These are phyloP conservation scores for Drosophila seguyi DNA, from an alignment of 1,140 invertebrate genomes.

Conservation along the genomic window DNA sequence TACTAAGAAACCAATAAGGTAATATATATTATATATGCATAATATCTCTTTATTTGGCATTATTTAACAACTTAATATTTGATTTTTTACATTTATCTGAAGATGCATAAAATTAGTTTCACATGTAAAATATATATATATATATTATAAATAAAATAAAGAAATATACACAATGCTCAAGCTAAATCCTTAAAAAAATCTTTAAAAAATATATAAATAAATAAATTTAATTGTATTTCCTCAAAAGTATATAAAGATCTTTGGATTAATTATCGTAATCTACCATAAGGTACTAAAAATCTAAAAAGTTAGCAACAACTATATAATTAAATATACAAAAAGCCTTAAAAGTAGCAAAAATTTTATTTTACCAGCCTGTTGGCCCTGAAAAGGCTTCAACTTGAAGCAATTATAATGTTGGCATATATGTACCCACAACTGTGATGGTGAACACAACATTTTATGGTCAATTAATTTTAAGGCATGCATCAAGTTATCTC, in stretches of 20 bases:
- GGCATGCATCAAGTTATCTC: too few relatives aligned
- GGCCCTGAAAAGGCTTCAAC: conserved; percentile 8
- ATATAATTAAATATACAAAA: too few relatives aligned
- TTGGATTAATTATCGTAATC: too few relatives aligned
- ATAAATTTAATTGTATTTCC: too few relatives aligned
- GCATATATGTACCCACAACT: not conserved
- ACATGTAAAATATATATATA: too few relatives aligned
- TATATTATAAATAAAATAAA: too few relatives aligned
- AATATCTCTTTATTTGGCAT: not conserved
- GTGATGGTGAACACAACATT: conserved; percentile 10
- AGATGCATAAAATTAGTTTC: too few relatives aligned
- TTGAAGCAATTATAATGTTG: conserved; percentile 11
- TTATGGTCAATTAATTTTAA: conserved; percentile 16
- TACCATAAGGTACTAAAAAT: not conserved
- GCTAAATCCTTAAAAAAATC: too few relatives aligned
- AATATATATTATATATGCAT: not conserved
- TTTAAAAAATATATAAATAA: not conserved
- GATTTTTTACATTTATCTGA: not conserved
- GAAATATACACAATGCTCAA: too few relatives aligned
- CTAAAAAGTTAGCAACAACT: too few relatives aligned
- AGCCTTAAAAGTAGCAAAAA: not conserved
- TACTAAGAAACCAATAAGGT: not conserved
- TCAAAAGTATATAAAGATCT: too few relatives aligned
- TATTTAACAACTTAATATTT: not conserved
- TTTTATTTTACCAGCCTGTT: not conserved